Evolutionary conservation across 2,888 invertebrate genomes (phyloP), one percentile per base, ranked within the genome.

Genomic region (Nasonovia ribisnigri): DNA sequence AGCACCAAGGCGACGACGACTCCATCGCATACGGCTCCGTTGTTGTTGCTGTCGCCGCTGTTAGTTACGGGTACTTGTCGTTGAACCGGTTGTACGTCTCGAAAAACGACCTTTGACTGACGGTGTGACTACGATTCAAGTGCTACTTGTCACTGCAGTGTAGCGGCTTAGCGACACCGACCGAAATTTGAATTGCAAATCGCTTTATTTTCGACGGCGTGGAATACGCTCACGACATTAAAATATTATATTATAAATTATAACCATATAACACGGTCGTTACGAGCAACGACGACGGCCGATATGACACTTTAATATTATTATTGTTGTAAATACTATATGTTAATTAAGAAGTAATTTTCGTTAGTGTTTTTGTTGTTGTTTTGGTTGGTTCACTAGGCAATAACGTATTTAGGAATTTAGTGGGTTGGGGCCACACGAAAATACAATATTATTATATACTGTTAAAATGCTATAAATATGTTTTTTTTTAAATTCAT

Each of bases 171-270:
- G 67, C 16, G 67, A 57, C 57, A 26, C 8, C 36, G 36, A 77
- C 77, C 77, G 77, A 60, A 20, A 60, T 77, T 77, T 36, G 77
- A 77, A 77, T 77, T 77, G 77, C 77, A 77, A 77, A 77, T 77
- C 20, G 36, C 36, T 36, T 77, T 20, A 42, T 36, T 36, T 13
- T 67, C 8, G 36, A 20, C 77, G 77, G 3, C 20, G 8, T 20
- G 77, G 77, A 77, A 77, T 77, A 77, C 8, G 36, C 20, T 20
- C 20, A 36, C 77, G 20, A 77, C 36, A 77, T 77, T 36, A 77
- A 36, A 36, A 77, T 36, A 77, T 77, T 6, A 36, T 77, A 36
- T 77, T 77, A 42, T 36, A 20, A 36, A 77, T 36, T 42, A 20
- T 77, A 77, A 77, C n/a, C n/a, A n/a, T 42, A 3, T 20, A 8